Evolutionary conservation across 2,797 vertebrate genomes (phyloP), one percentile per base, ranked within the genome.

Genomic region (Catharus ustulatus): DNA sequence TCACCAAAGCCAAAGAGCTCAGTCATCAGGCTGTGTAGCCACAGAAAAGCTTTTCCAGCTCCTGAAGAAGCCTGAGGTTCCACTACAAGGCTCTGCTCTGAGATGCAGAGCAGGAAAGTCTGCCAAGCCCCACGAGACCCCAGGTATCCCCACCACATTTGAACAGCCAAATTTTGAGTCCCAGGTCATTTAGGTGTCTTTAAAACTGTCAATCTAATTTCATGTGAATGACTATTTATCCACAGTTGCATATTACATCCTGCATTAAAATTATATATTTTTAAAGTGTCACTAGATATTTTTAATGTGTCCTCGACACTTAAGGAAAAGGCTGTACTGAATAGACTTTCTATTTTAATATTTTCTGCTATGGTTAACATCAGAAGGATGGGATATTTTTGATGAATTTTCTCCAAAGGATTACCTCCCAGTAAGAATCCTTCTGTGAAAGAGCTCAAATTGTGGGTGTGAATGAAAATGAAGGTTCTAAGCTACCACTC

Each of bases 391-490:
- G 34, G 12, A 36, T 66, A 51, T 11, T 95, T 92, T 66, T 87
- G 68, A 83, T 84, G 32, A 95, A 34, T 92, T 77, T 92, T 75
- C 66, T 76, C 89, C 46, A 78, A 84, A 95, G 43, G 32, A 86
- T 91, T 92, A 86, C 75, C 46, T 94, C 87, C 66, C 84, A 87
- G 69, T 85, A 87, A 93, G 68, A 87, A 66, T 52, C 43, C 75
- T 92, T 85, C 68, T 62, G 48, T 76, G 79, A 92, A 94, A 89
- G 62, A 93, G 59, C 76, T 93, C 55, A 84, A 62, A 88, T 95
- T 92, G 89, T 91, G 92, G 73, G 89, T 92, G 82, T 95, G 79
- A 95, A 95, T 93, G 82, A 95, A 94, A 97, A 93, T 77, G 58
- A 92, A 93, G 63, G 54, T 66, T 95, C 54, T 72, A 78, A 94